Conservation (phyloP, 2,797 vertebrate genomes). For the Hypotaenidia philippensis region DNA sequence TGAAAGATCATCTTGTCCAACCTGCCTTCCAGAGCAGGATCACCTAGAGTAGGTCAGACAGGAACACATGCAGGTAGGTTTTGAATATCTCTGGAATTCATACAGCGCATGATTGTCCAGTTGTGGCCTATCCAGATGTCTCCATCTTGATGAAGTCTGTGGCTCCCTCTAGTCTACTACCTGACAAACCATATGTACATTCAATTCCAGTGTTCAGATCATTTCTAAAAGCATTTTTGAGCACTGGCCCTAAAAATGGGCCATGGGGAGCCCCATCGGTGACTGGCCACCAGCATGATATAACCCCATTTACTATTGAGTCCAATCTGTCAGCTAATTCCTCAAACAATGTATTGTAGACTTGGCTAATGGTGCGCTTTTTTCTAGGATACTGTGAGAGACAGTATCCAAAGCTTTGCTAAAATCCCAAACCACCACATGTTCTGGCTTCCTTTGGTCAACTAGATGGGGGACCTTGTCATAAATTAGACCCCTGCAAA, state of each 20-base stretch:
- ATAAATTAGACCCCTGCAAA: too few species aligned
- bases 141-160: background rate
- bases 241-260: background rate
- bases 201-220: background rate
- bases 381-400: background rate
- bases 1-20: too few species aligned
- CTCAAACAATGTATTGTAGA: fast-evolving
- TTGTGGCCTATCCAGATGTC: background rate
- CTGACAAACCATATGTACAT: background rate
- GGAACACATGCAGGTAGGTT: too few species aligned
- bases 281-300: background rate
- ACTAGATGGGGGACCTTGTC: background rate
- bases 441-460: background rate
- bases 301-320: background rate
- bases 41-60: too few species aligned
- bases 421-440: background rate
- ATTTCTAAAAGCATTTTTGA: background rate
- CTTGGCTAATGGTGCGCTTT: background rate
- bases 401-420: background rate
- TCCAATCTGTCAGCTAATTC: fast-evolving
- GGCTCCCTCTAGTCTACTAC: background rate
- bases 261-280: background rate
- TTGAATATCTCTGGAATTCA: background rate
- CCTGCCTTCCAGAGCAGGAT: too few species aligned
- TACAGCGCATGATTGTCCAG: background rate